phyloP scores from a whole-genome alignment of 2,113 vertebrate genomes.

The Eulemur rufifrons region DNA sequence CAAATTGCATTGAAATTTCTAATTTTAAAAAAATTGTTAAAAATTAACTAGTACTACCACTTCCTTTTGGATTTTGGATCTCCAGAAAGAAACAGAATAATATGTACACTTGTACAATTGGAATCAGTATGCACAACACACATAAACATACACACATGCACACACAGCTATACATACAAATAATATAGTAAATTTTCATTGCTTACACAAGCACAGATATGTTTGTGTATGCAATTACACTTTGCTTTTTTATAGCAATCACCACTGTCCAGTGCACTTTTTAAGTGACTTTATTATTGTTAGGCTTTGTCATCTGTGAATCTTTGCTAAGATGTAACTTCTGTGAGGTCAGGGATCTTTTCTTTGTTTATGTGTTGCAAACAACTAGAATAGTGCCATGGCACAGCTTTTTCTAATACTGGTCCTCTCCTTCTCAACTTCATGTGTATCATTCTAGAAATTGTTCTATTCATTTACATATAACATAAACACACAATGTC shows the following conservation, averaged over 20 bases:
- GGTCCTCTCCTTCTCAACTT: neutral
- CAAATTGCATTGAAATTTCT: neutral
- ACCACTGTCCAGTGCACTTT: neutral
- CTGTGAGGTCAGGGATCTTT: neutral
- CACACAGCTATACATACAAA: neutral
- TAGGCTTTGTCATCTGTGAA: neutral
- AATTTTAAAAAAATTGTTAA: neutral
- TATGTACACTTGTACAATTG: neutral
- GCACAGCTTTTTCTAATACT: neutral
- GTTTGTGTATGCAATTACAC: neutral
- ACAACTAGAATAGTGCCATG: neutral
- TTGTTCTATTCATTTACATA: neutral
- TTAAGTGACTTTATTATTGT: neutral
- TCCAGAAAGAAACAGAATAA: neutral
- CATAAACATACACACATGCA: neutral
- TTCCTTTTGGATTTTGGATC: neutral
- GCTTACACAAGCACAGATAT: neutral
- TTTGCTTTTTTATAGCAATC: neutral
- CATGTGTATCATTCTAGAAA: neutral
- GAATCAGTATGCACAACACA: neutral
- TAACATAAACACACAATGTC: neutral
- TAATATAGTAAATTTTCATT: neutral
- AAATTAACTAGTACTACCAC: neutral
- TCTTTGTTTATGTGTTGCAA: neutral
- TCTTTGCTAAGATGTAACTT: neutral